Evolutionary conservation across 2,797 vertebrate genomes (phyloP), one percentile per base, ranked within the genome.

Genomic region (Columba guinea): DNA sequence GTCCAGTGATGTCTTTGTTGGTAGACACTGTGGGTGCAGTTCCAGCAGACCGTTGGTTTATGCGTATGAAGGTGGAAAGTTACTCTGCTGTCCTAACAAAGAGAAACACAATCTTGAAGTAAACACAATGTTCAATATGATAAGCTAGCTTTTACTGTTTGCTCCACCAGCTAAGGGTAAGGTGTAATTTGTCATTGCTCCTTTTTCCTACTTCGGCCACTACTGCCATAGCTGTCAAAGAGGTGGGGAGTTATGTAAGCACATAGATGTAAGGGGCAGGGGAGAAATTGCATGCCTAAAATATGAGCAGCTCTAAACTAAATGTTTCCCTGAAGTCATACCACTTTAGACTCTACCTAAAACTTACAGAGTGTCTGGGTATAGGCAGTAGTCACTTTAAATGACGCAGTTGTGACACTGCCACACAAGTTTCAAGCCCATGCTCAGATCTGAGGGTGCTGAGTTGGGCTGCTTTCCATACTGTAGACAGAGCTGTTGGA

Each of bases 21-120:
- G 49, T 41, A n/a, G 21, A 48, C 0, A 0, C 16, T 73, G 19
- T 46, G n/a, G 51, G 30, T 11, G 2, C 24, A 32, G 34, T 88
- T 84, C 51, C 67, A 63, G 58, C 34, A 88, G 73, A 84, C 16
- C 13, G 74, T 27, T 46, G 21, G 5, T 77, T 79, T 73, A 37
- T 24, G 20, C 1, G 1, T 56, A 20, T 37, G 32, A 85, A 73
- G 8, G 19, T n/a, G 65, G 30, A 76, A 90, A 80, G 5, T 8
- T 91, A 34, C 18, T 79, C 32, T 86, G 24, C 51, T 49, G 7
- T 82, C 34, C 48, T 56, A 79, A 41, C 19, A 86, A 62, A 83
- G 39, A 60, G 58, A 67, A 87, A n/a, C 2, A 15, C 4, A 10
- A 62, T 86, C 53, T 78, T 68, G 53, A 87, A 87, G 60, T 52